Conservation (phyloP, 2,888 invertebrate species). For the Parnassius mnemosyne region DNA sequence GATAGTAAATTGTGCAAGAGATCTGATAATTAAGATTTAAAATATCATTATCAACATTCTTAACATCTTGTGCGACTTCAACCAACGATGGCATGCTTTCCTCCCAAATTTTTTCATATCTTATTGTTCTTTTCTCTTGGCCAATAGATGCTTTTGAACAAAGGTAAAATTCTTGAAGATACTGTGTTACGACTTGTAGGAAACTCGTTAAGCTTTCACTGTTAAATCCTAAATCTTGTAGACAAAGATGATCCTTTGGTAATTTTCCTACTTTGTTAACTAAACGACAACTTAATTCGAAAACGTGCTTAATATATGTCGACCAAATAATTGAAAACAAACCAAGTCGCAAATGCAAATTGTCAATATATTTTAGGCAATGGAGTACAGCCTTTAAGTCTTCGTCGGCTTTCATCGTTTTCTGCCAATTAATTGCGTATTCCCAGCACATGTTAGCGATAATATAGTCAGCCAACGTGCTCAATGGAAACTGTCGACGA, state of each 20-base stretch:
- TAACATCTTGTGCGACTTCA: conserved; percentile 88
- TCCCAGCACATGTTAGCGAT: conserved; percentile 96
- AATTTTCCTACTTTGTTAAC: conserved; percentile 90
- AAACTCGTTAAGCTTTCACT: conserved; percentile 81
- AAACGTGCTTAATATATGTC: conserved; percentile 89
- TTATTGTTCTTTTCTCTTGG: conserved; percentile 63
- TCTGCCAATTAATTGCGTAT: conserved; percentile 92
- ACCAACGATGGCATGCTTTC: conserved; percentile 85
- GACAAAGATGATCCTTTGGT: conserved; percentile 91
- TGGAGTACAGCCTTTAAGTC: conserved; percentile 86
- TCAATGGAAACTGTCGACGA: conserved; percentile 91
- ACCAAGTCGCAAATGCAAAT: conserved; percentile 86
- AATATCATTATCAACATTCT: conserved; percentile 86
- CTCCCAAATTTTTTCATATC: conserved; percentile 85
- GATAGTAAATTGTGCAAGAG: conserved; percentile 87
- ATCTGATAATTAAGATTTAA: conserved; percentile 91
- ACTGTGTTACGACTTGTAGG: conserved; percentile 66
- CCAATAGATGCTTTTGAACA: conserved; percentile 61
- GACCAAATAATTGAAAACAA: conserved; percentile 93
- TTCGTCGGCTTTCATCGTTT: conserved; percentile 83
- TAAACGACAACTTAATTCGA: conserved; percentile 87
- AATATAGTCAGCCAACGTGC: conserved; percentile 88
- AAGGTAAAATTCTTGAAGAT: conserved; percentile 68
- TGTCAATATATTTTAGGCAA: conserved; percentile 84
- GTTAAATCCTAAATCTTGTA: conserved; percentile 87